phyloP scores from a whole-genome alignment of 2,797 vertebrate genomes.

The Arnoldichthys spilopterus region DNA sequence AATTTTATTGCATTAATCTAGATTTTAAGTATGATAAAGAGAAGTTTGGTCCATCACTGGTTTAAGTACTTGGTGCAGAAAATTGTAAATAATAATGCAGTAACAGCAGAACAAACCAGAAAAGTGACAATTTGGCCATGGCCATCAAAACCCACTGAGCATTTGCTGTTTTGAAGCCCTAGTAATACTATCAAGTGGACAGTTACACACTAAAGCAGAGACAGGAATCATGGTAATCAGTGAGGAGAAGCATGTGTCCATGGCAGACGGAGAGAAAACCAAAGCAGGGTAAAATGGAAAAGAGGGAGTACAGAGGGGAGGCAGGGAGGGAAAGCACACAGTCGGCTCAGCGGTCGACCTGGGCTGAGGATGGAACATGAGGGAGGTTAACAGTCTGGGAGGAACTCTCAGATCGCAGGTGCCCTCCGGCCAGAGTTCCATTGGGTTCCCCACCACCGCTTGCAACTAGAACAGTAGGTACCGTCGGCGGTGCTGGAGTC shows the following conservation, averaged over 20 bases:
- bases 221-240: slow-evolving; percentile 12
- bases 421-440: slow-evolving; percentile 71
- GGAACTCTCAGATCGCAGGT: slow-evolving; percentile 79
- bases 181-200: slow-evolving; percentile 8
- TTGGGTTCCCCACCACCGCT: slow-evolving; percentile 74
- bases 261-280: neutral
- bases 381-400: slow-evolving; percentile 75
- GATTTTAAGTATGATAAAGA: too few species aligned
- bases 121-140: neutral
- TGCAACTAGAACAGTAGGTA: slow-evolving; percentile 76
- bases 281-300: slow-evolving; percentile 1
- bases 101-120: neutral
- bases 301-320: neutral
- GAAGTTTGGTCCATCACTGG: neutral
- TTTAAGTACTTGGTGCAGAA: neutral
- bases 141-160: neutral
- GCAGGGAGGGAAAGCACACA: slow-evolving; percentile 31
- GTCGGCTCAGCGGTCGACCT: slow-evolving; percentile 74
- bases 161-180: neutral
- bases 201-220: slow-evolving; percentile 11
- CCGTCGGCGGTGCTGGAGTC: slow-evolving; percentile 72
- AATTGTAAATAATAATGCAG: neutral
- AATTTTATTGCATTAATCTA: neutral
- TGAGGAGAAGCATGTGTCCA: slow-evolving; percentile 8
- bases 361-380: slow-evolving; percentile 80